These are phyloP conservation scores for Drosophila pseudoananassae DNA, from an alignment of 1,140 invertebrate species.

Conservation along the genomic window DNA sequence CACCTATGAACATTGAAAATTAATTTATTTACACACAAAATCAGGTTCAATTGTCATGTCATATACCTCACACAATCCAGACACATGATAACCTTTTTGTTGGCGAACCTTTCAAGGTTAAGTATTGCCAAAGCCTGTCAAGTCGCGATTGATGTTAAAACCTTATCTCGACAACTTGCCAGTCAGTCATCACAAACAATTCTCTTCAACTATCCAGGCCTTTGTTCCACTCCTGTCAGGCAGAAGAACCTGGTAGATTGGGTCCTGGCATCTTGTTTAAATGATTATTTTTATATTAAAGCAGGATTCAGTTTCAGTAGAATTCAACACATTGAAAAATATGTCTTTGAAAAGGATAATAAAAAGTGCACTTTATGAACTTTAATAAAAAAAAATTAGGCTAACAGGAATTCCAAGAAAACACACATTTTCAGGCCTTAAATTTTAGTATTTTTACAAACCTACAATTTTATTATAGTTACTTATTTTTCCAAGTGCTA, in stretches of 20 bases:
- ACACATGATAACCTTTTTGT: conserved; percentile 31
- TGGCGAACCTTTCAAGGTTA: conserved; percentile 31
- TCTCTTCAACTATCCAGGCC: conserved; percentile 20
- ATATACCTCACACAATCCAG: conserved; percentile 14
- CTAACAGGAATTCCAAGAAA: background rate
- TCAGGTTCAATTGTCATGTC: conserved; percentile 5
- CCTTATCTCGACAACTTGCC: conserved; percentile 37
- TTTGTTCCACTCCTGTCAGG: conserved; percentile 36
- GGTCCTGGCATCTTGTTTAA: conserved; percentile 31
- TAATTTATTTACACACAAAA: conserved; percentile 23
- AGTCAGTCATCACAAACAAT: conserved; percentile 36
- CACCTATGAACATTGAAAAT: conserved; percentile 10
- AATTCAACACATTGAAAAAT: background rate
- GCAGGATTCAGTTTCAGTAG: conserved; percentile 12
- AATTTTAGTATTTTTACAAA: background rate
- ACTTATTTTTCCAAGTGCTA: background rate
- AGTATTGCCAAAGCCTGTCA: conserved; percentile 13
- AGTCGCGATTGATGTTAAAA: conserved; percentile 35
- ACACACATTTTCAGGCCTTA: background rate
- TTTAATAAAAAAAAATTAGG: background rate
- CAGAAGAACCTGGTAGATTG: conserved; percentile 17
- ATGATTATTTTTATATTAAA: conserved; percentile 75
- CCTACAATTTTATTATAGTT: background rate
- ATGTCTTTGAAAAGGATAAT: background rate
- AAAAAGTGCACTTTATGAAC: background rate